These are phyloP conservation scores for Phyllostomus discolor DNA, from an alignment of 2,113 vertebrate genomes.

Conservation along the genomic window DNA sequence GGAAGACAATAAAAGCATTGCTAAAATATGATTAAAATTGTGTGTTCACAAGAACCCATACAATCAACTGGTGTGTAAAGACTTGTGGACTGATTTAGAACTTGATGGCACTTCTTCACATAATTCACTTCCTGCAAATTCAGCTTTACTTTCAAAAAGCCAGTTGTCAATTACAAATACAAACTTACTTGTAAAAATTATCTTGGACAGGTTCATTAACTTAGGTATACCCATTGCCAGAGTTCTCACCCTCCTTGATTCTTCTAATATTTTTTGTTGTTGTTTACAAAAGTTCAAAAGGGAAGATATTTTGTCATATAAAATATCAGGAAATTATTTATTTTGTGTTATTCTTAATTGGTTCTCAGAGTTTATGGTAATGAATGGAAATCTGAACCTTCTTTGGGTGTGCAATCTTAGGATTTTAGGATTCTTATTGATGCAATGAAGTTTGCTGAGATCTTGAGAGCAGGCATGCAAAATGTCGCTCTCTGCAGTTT, in stretches of 20 bases:
- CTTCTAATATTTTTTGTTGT: background rate
- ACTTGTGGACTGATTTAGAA: background rate
- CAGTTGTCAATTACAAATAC: background rate
- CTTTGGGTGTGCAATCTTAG: too few relatives aligned
- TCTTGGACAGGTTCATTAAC: background rate
- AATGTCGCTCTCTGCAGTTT: accelerated
- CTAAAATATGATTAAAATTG: background rate
- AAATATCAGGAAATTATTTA: background rate
- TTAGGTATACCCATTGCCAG: background rate
- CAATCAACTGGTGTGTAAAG: background rate
- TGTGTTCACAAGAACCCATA: background rate
- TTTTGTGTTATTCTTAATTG: background rate
- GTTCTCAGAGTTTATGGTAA: background rate
- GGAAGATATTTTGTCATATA: background rate
- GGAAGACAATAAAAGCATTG: background rate
- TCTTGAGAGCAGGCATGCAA: background rate
- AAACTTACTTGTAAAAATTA: background rate
- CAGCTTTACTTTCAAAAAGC: background rate
- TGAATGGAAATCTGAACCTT: background rate
- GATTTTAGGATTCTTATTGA: background rate
- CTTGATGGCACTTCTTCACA: background rate
- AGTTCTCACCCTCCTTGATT: background rate
- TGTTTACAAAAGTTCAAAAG: background rate
- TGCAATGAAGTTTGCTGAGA: background rate
- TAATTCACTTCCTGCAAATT: background rate